Percentiles rank a stretch among this genome's conserved stretches.
Conservation (phyloP, 2,888 invertebrate genomes). For the Trisateles emortualis region DNA sequence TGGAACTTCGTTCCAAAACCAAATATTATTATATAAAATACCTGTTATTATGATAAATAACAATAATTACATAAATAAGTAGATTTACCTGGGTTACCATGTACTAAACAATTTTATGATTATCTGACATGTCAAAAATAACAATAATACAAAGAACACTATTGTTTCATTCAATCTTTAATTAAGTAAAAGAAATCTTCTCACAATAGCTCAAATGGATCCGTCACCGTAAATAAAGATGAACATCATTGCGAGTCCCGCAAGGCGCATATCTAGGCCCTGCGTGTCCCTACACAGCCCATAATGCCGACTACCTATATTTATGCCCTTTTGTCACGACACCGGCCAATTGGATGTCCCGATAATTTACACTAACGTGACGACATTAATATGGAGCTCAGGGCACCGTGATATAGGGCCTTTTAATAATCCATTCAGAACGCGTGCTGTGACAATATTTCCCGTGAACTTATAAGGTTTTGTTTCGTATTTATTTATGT, state of each 20-base stretch:
- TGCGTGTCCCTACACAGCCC: slow-evolving; percentile 68
- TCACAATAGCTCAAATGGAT: slow-evolving; percentile 43
- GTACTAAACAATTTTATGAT: no score
- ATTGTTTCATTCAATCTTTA: slow-evolving; percentile 12
- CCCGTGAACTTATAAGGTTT: slow-evolving; percentile 52
- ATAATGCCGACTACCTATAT: slow-evolving; percentile 73
- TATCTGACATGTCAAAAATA: neutral
- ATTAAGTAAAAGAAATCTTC: slow-evolving; percentile 37
- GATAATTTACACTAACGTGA: slow-evolving; percentile 81
- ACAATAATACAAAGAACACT: slow-evolving; percentile 1
- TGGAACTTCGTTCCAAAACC: no score
- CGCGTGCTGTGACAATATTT: slow-evolving; percentile 72
- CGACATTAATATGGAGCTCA: slow-evolving; percentile 70
- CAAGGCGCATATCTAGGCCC: slow-evolving; percentile 67
- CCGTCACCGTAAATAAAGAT: slow-evolving; percentile 48
- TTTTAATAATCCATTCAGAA: slow-evolving; percentile 69
- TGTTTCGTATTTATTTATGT: slow-evolving; percentile 61
- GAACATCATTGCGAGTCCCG: slow-evolving; percentile 52
- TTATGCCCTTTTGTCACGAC: slow-evolving; percentile 82
- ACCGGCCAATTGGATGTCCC: slow-evolving; percentile 80
- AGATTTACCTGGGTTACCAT: no score
- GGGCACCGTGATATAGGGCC: slow-evolving; percentile 64
- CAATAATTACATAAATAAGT: no score
- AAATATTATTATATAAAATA: no score
- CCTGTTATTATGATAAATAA: neutral